These are phyloP conservation scores for Zaprionus africanus DNA, from an alignment of 1,140 invertebrate species.

Conservation along the genomic window DNA sequence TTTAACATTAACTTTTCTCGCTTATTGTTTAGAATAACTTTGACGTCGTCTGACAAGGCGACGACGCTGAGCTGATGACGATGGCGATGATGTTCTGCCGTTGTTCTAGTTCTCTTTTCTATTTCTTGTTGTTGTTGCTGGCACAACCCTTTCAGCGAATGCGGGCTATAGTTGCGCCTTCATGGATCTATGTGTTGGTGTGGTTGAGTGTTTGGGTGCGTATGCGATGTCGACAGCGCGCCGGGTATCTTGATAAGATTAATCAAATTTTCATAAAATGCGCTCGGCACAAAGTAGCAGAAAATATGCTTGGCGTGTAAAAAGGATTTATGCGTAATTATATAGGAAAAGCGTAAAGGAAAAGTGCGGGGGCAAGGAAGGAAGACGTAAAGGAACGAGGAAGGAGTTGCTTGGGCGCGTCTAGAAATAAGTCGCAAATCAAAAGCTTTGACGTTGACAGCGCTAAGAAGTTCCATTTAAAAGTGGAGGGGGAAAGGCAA, in stretches of 20 bases:
- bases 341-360: conserved; percentile 78
- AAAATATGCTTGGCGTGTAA: conserved; percentile 75
- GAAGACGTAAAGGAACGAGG: neutral
- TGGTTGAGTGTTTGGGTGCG: conserved; percentile 37
- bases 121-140: conserved; percentile 4
- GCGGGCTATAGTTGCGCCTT: conserved; percentile 1
- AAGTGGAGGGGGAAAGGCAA: neutral
- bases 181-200: neutral
- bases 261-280: conserved; percentile 84
- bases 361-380: conserved; percentile 4
- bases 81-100: conserved; percentile 28
- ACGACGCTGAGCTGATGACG: conserved; percentile 46
- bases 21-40: conserved; percentile 42
- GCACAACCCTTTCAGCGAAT: conserved; percentile 41
- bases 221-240: conserved; percentile 29
- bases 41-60: conserved; percentile 48
- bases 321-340: conserved; percentile 82
- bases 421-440: conserved; percentile 52
- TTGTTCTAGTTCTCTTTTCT: conserved; percentile 10
- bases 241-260: conserved; percentile 82
- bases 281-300: conserved; percentile 60
- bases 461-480: conserved; percentile 56
- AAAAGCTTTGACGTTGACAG: conserved; percentile 73
- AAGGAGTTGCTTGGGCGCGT: conserved; percentile 12
- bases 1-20: neutral